Evolutionary conservation across 1,140 invertebrate species (phyloP), one percentile per base, ranked within the genome.

Genomic region (Cecropterus lyciades): DNA sequence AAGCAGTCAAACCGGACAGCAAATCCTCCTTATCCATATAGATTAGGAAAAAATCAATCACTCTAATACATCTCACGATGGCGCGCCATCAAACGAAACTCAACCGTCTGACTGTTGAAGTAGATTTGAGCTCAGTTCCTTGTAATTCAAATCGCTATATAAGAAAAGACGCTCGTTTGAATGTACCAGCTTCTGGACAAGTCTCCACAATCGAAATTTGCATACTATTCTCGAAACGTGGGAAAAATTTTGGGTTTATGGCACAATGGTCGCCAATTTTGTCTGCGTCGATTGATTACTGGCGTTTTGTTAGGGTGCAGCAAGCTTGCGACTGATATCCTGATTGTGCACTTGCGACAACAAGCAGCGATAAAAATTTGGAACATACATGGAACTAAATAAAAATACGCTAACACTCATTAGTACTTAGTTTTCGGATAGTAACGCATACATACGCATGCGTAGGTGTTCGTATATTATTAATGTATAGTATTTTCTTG

Each of bases 171-270:
- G n/a, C n/a, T n/a, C n/a, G 27, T 79, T 77, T 79, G 73, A 80
- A 82, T 82, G 80, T 80, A 73, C 79, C 71, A 70, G 75, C 73
- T 78, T 76, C 80, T 77, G 75, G 71, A 67, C 65, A 69, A 62
- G 69, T 70, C 59, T 66, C 63, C 53, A 67, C 62, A 69, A 60
- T 33, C 56, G 53, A 63, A 55, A 81, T 87, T 83, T 76, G 77
- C 82, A 87, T 85, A 85, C 70, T 59, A 65, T 52, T 66, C 37
- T 53, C 57, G 55, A 72, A 66, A 64, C 75, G 69, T 76, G 77
- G 84, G 85, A 88, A 77, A 68, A 69, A 49, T 51, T 65, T 69
- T 42, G 56, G 56, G 68, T 71, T 66, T 67, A 62, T 65, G 62
- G 62, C 55, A 77, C 75, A 73, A 75, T 72, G 68, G 63, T 67